Percentiles rank a stretch among this genome's conserved stretches.
Evolutionary conservation across 2,113 vertebrate genomes (phyloP).

Genomic region (Holacanthus passer): DNA sequence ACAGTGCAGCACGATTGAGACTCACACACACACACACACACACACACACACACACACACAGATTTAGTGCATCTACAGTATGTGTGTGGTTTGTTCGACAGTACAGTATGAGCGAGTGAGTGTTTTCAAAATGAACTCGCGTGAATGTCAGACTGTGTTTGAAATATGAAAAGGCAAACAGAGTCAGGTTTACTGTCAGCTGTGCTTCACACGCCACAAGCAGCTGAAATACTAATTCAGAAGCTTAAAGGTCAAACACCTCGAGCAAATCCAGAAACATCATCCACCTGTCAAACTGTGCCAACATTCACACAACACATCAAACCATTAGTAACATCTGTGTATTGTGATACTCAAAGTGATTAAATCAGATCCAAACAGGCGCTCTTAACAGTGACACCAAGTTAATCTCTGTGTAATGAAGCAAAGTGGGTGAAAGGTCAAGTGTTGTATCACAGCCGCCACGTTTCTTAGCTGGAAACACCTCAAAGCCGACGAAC

Average conservation of each 20-base stretch:
- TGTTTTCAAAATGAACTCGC: background rate
- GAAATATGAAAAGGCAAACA: background rate
- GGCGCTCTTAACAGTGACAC: conserved; percentile 49
- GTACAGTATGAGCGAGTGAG: background rate
- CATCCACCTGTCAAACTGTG: conserved; percentile 16
- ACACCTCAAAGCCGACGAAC: background rate
- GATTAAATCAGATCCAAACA: conserved; percentile 67
- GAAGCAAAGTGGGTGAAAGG: conserved; percentile 62
- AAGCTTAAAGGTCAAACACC: background rate
- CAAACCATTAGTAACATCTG: conserved; percentile 44
- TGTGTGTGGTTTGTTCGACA: conserved; percentile 5
- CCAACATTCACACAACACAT: conserved; percentile 32
- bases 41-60: conserved; percentile 27
- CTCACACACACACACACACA: conserved; percentile 25
- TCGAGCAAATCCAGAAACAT: background rate
- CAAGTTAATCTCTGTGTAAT: conserved; percentile 65
- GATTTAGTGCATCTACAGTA: conserved; percentile 24
- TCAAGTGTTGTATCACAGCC: conserved; percentile 45
- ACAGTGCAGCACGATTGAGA: conserved; percentile 46
- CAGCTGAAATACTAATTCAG: background rate
- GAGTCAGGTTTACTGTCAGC: background rate
- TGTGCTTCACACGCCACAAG: background rate
- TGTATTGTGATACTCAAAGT: conserved; percentile 36
- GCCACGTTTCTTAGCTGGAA: conserved; percentile 3
- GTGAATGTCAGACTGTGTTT: background rate